Conservation (phyloP, 2,113 vertebrate genomes). For the Xiphias gladius region DNA sequence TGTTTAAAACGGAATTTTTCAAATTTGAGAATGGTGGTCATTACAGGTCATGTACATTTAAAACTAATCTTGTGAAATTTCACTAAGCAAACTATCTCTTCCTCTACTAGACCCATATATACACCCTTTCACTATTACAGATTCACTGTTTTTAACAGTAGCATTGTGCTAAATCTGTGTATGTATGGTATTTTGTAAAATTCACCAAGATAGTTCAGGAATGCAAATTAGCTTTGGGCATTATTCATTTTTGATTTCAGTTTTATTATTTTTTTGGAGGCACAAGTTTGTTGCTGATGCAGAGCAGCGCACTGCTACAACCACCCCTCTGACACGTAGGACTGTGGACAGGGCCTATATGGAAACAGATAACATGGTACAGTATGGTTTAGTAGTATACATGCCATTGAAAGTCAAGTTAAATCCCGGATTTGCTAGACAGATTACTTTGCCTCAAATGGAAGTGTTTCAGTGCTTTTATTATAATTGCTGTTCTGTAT, state of each 20-base stretch:
- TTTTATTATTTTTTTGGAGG: slow-evolving; percentile 50
- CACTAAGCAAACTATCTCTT: neutral
- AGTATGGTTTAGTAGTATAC: neutral
- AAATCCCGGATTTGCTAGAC: neutral
- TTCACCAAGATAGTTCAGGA: too few species aligned
- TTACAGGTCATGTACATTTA: neutral
- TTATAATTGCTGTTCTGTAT: neutral
- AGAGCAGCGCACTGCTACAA: slow-evolving; percentile 7
- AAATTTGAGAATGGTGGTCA: neutral
- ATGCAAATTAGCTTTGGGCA: neutral
- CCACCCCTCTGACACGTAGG: neutral
- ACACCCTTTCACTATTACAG: neutral
- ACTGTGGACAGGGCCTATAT: slow-evolving; percentile 13
- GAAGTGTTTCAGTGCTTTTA: neutral
- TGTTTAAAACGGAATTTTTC: neutral
- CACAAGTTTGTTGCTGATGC: slow-evolving; percentile 51
- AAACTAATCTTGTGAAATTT: neutral
- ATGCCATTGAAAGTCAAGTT: neutral
- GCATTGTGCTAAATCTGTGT: neutral
- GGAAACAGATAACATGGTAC: slow-evolving; percentile 55
- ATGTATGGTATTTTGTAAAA: too few species aligned
- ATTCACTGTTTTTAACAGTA: neutral
- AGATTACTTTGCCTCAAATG: neutral
- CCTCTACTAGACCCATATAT: neutral
- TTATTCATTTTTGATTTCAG: neutral